Evolutionary conservation across 1,140 invertebrate species (phyloP), one percentile per base, ranked within the genome.

Genomic region (Drusus annulatus): DNA sequence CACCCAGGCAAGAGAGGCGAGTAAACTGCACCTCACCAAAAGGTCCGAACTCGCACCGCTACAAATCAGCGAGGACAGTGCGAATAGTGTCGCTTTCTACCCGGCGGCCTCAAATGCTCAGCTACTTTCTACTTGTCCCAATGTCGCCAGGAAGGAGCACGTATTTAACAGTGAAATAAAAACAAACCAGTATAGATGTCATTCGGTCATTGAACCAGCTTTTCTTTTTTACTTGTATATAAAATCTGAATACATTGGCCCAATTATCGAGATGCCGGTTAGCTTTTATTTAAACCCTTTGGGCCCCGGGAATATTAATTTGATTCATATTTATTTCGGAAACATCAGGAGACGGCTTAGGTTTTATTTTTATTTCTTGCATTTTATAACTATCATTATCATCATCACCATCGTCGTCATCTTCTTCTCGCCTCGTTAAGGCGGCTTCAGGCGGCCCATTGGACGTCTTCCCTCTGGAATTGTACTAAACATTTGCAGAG

Each of bases 101-200:
- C 17, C 68, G 3, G 68, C 17, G 68, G 36, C 19, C 19, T 52
- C 3, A 50, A 71, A 71, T 23, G 7, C 10, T 7, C 50, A n/a
- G 50, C 68, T 71, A 71, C 68, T 71, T 71, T 71, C 68, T 71
- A 71, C 54, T 71, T 23, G 19, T 17, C 68, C 36, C 23, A 50
- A 51, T 71, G 68, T 17, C 36, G 68, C 68, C 45, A 71, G 36
- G 45, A 71, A 71, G 68, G 68, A 52, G 50, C 68, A 71, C 68
- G 45, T 71, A 71, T 52, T 71, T 71, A 36, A 68, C 68, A 71
- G 68, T 71, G 68, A 71, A 71, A 71, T 71, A 71, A 17, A 71
- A 71, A 71, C 68, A 75, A 31, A 75, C 71, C 28, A 75, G 54
- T 75, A 75, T 75, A 58, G 54, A 75, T 58, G 71, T 56, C 71